Conservation (phyloP, 35 echinoderm and acorn worm species). For the Amphiura filiformis region DNA sequence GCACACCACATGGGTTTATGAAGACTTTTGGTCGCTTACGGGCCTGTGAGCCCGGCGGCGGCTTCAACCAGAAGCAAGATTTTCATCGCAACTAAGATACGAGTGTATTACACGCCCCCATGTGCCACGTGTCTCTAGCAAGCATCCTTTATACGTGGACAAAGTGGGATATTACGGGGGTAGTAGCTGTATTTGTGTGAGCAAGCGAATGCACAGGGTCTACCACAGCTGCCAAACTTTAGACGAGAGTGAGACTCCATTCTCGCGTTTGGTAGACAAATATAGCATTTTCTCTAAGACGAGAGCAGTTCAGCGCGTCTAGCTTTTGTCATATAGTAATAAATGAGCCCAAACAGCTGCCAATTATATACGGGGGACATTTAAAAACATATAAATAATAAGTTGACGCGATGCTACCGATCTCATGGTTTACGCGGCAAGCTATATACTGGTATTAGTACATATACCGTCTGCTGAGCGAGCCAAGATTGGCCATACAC, state of each 20-base stretch:
- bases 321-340: slow-evolving; percentile 42
- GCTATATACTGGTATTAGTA: neutral
- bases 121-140: neutral
- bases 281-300: slow-evolving; percentile 3
- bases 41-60: too few species aligned
- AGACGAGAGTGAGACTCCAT: neutral
- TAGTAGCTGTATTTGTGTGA: neutral
- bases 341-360: slow-evolving; percentile 81
- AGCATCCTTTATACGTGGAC: neutral
- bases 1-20: too few species aligned
- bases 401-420: slow-evolving; percentile 38
- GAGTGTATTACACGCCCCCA: neutral
- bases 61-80: too few species aligned
- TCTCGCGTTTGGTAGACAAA: neutral
- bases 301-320: neutral
- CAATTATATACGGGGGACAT: slow-evolving; percentile 57
- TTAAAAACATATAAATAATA: slow-evolving; percentile 94
- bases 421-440: neutral
- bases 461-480: slow-evolving; percentile 24
- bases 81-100: neutral
- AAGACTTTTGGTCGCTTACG: too few species aligned
- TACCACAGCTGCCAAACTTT: neutral
- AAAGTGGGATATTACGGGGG: neutral
- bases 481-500: neutral
- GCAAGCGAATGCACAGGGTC: neutral